Evolutionary conservation across 1,140 invertebrate genomes (phyloP), one percentile per base, ranked within the genome.

Genomic region (Drosophila tsacasi): DNA sequence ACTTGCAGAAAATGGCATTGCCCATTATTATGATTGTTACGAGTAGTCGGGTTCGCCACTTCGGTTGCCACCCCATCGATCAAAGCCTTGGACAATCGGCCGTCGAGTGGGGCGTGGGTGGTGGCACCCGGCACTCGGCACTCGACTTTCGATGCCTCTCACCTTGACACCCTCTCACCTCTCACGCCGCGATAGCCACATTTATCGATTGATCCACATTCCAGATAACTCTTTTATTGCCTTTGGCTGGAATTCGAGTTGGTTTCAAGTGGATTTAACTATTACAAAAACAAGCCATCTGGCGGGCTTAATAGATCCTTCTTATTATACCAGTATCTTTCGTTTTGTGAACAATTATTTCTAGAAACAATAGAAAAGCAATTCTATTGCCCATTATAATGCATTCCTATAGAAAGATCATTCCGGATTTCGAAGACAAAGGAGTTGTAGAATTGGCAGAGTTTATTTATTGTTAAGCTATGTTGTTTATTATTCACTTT

Each of bases 1-100:
- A 90, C 85, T 90, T 81, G 85, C 85, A 90, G 42, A 76, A 79
- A 83, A 52, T 55, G 35, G 58, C 65, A 61, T 61, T 73, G 76
- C 60, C 46, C 42, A 35, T 66, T 76, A 68, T 85, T 81, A 74
- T 55, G 62, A 42, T 55, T 61, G 42, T 73, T 69, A 55, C 75
- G 55, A 47, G 65, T 50, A 25, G 35, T 55, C 37, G 66, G 71
- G 44, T 61, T 61, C 7, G 46, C 67, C 67, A 44, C 44, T 76
- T 58, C 30, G 63, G 50, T 50, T 61, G 64, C 69, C 54, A 61
- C 55, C 69, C 73, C 67, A 85, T 85, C 82, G 76, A 85, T 85
- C 82, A 85, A 71, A 69, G 44, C 39, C 42, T 60, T 40, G 63
- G 66, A 86, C 82, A 85, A 85, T 85, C 52, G 65, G 17, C 44